Percentiles rank a stretch among this genome's conserved stretches.
Evolutionary conservation across 1,140 invertebrate genomes (phyloP).

Genomic region (Dolichoris vasculosae): DNA sequence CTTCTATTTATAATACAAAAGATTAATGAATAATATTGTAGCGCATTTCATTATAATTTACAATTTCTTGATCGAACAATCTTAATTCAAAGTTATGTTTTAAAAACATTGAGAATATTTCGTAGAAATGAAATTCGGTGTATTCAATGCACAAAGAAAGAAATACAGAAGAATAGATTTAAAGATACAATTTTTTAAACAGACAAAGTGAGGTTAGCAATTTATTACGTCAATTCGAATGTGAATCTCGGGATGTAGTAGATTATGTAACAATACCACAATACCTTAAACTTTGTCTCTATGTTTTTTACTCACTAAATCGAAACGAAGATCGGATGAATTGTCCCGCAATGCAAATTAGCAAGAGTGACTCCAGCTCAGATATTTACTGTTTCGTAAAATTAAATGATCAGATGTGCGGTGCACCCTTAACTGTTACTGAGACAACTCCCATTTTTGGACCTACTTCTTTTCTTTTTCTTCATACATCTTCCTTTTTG

Average conservation of each 20-base stretch:
- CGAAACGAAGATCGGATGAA: neutral
- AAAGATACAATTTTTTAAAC: no score
- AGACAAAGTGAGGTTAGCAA: no score
- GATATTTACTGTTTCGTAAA: neutral
- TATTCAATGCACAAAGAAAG: no score
- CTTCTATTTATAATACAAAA: no score
- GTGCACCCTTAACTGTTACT: neutral
- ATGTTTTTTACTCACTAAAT: neutral
- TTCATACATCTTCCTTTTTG: neutral
- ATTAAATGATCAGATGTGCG: neutral
- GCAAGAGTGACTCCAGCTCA: neutral
- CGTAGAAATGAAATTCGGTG: no score
- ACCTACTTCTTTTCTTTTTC: neutral
- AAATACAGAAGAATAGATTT: no score
- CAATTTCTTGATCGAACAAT: no score
- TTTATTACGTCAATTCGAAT: neutral
- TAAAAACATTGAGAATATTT: no score
- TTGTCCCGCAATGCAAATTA: neutral
- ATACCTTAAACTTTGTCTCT: neutral
- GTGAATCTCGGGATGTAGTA: neutral
- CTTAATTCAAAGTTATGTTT: no score
- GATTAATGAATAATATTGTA: no score
- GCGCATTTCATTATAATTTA: no score
- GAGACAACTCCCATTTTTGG: neutral
- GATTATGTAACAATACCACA: neutral